phyloP scores from a whole-genome alignment of 2,888 invertebrate species.

The Resseliella maxima region DNA sequence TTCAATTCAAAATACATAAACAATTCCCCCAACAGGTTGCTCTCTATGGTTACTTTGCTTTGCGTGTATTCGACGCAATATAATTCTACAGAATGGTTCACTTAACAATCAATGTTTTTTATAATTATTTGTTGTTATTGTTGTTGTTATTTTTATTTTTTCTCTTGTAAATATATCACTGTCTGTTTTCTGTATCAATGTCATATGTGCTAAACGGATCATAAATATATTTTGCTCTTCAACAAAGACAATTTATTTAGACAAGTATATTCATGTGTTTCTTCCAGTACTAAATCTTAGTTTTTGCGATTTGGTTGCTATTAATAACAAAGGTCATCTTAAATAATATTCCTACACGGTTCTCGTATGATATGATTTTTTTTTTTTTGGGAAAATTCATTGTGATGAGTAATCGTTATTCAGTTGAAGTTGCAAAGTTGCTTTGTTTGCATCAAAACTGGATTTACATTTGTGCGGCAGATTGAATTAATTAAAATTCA shows the following conservation, averaged over 20 bases:
- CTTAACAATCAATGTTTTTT: too few species aligned
- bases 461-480: background rate
- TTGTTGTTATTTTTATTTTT: too few species aligned
- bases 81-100: too few species aligned
- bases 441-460: background rate
- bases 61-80: too few species aligned
- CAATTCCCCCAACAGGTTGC: background rate
- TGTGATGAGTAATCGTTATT: background rate
- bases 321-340: background rate
- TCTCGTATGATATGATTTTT: too few species aligned
- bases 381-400: background rate
- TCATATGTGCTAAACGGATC: background rate
- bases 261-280: background rate
- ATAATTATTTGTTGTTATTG: too few species aligned
- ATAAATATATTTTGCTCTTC: too few species aligned
- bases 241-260: background rate
- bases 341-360: background rate
- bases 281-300: background rate
- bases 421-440: background rate
- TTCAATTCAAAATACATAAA: background rate
- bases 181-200: too few species aligned
- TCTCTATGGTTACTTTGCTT: too few species aligned
- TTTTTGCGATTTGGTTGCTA: background rate
- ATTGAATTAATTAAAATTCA: slow-evolving; percentile 3
- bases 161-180: too few species aligned